Base-by-base conservation (phyloP, 2,113 vertebrate species). In the Centrocercus urophasianus region DNA sequence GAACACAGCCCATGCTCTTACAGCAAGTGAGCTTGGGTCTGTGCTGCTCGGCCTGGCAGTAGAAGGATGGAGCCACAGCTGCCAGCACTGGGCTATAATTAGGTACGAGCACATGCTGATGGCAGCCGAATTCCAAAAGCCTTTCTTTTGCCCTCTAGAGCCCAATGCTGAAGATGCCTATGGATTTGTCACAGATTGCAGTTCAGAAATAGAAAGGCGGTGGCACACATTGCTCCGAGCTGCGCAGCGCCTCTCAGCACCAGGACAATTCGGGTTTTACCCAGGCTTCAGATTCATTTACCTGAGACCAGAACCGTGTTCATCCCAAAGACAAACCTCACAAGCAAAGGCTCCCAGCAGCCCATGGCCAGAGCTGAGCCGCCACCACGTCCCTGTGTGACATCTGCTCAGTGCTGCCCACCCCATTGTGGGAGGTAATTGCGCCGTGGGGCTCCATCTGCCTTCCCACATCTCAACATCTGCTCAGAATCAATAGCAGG, bases 381-480 rank as follows among this genome's bases (percentile, higher is more conserved):
- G 42, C 19, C 7, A 0, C n/a, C 18, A 40, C 50, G 8, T 9
- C 63, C 67, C 72, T 67, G 10, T 4, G 10, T 2, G 64, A 69
- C 89, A 67, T 63, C 83, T 63, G 88, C 57, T 25, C 77, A 28
- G 6, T 1, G 36, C 40, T 75, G 78, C 87, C 86, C 52, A 67
- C 34, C 86, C 78, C 59, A 6, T 21, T 13, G 2, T 4, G 0
- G 76, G 78, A 20, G n/a, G 57, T 36, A 24, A 72, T 67, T 34
- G 64, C 8, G 2, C 82, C 36, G n/a, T 3, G 6, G 85, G 82
- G 89, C 78, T 87, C 94, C 92, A 95, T 92, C 94, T 95, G 92
- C 86, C 74, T 72, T 42, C 82, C 78, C 59, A 5, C 78, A 25
- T 30, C n/a, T 47, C 89, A 59, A 71, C 94, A 92, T 57, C 94